Percentiles rank a stretch among this genome's conserved stretches.
These are phyloP conservation scores for Pollenia griseotomentosa DNA, from an alignment of 2,888 invertebrate species.

Conservation along the genomic window DNA sequence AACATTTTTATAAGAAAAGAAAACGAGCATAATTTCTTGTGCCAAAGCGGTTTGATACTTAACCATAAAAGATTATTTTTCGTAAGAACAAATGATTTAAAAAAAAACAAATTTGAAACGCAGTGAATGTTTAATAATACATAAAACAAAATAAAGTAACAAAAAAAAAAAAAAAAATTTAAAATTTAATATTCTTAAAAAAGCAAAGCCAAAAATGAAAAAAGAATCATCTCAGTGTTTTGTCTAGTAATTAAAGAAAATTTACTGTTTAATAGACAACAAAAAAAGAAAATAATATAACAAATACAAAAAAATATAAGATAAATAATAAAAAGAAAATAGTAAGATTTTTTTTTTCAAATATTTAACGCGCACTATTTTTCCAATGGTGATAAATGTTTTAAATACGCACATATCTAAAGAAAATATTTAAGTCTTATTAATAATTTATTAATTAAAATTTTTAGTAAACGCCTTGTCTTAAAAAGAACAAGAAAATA, in stretches of 20 bases:
- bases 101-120: constrained; percentile 35
- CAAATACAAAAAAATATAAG: not conserved
- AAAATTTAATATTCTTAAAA: constrained; percentile 12
- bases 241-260: constrained; percentile 23
- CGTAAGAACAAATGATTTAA: constrained; percentile 6
- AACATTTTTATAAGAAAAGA: constrained; percentile 2
- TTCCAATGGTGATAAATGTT: constrained; percentile 19
- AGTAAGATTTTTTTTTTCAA: not conserved
- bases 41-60: constrained; percentile 30
- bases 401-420: not conserved
- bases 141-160: not conserved
- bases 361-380: constrained; percentile 22
- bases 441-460: too few relatives aligned
- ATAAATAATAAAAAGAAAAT: not conserved
- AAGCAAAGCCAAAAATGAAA: constrained; percentile 17
- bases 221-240: not conserved
- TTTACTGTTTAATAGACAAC: constrained; percentile 34
- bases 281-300: constrained; percentile 17
- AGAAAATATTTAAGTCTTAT: not conserved
- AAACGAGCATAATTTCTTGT: constrained; percentile 30
- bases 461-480: not conserved
- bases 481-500: not conserved
- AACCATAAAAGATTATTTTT: constrained; percentile 29
- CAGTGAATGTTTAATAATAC: constrained; percentile 33
- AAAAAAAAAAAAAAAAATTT: constrained; percentile 9